Conservation (phyloP, 2,113 vertebrate genomes). For the Romanogobio albipinnatus region DNA sequence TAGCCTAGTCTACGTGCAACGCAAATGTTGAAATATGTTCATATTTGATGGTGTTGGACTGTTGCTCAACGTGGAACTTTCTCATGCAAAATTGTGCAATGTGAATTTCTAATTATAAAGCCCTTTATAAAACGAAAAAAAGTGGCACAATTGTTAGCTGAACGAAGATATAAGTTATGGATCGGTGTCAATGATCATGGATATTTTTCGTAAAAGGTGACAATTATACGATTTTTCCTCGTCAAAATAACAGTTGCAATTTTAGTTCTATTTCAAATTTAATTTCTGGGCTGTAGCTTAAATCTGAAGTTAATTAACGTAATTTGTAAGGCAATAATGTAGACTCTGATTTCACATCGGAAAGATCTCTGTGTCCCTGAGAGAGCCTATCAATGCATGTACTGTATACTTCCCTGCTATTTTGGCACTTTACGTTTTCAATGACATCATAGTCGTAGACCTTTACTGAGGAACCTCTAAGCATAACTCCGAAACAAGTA, state of each 20-base stretch:
- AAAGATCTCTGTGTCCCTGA: neutral
- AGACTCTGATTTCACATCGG: neutral
- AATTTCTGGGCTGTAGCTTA: neutral
- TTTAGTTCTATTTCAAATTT: too few species aligned
- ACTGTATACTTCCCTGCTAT: neutral
- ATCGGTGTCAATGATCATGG: neutral
- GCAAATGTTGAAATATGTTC: neutral
- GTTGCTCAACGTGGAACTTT: neutral
- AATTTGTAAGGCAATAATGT: neutral
- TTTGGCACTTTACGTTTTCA: neutral
- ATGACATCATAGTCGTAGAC: neutral
- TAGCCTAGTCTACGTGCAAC: neutral
- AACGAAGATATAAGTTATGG: neutral
- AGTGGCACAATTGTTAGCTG: neutral
- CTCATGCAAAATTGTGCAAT: neutral
- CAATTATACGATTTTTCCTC: neutral
- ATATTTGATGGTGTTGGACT: neutral
- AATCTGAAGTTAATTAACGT: too few species aligned
- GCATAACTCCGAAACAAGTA: neutral
- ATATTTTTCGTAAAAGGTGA: neutral
- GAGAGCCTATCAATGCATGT: neutral
- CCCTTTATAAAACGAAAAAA: neutral
- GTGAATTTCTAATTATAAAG: conserved; percentile 14
- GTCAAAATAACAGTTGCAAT: neutral
- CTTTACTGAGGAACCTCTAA: neutral